A percentile compares a stretch with the other conserved stretches of the same genome.
phyloP scores from a whole-genome alignment of 2,113 vertebrate genomes.

The Mustela nigripes region DNA sequence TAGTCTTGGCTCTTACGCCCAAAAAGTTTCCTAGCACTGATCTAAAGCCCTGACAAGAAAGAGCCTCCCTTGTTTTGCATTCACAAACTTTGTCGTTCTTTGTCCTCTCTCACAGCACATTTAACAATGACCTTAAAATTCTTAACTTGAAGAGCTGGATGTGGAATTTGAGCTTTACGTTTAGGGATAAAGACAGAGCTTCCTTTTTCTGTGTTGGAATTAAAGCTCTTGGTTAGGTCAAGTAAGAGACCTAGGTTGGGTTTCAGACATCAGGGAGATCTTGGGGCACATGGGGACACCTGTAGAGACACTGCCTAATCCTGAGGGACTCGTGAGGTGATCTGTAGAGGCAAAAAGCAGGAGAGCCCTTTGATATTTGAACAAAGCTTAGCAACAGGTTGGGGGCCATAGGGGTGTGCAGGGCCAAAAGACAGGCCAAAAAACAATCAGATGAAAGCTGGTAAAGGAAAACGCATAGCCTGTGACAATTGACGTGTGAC shows the following conservation, averaged over 20 bases:
- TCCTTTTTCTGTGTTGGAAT: neutral
- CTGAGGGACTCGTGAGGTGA: neutral
- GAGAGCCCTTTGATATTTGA: neutral
- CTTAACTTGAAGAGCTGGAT: neutral
- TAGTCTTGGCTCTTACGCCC: neutral
- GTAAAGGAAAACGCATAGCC: neutral
- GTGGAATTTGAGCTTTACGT: neutral
- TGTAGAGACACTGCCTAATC: neutral
- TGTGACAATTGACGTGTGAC: too few species aligned
- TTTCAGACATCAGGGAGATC: neutral
- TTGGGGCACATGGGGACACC: neutral
- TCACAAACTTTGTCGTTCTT: neutral
- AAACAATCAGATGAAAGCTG: neutral
- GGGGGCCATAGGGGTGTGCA: neutral
- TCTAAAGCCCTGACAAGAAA: neutral
- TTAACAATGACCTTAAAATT: neutral
- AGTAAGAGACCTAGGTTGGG: neutral
- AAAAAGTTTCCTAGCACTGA: neutral
- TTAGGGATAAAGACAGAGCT: neutral
- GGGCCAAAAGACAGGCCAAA: neutral
- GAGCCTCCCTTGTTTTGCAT: neutral
- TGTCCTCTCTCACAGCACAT: neutral
- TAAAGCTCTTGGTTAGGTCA: constrained; percentile 48
- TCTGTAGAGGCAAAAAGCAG: neutral
- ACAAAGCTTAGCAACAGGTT: neutral